Evolutionary conservation across 2,888 invertebrate genomes (phyloP), one percentile per base, ranked within the genome.

Genomic region (Exephanes ischioxanthus): DNA sequence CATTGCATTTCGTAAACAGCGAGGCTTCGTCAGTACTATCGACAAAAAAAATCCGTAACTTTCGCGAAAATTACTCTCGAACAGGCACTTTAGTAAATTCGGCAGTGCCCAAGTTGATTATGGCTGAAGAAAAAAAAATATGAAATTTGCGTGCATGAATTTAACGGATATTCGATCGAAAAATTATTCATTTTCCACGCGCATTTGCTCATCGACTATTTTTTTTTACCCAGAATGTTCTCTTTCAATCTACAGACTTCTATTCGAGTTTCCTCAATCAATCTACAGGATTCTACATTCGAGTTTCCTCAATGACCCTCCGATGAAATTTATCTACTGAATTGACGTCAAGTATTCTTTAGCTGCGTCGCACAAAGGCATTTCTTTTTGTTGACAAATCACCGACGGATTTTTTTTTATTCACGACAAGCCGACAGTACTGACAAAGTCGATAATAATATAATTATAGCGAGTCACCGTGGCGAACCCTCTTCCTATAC

Each of bases 51-150:
- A 78, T 77, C 19, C 76, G 75, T 76, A 48, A 67, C 22, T 14
- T 30, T 72, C 76, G 51, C 58, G 53, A 80, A 26, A 76, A 89
- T 89, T 89, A 86, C 88, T 85, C 89, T 90, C 90, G 89, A 89
- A 90, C 91, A 93, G 93, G 93, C 93, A 93, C 92, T 93, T 87
- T 91, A 88, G 91, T 63, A 70, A 77, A 80, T 45, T 58, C 77
- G 84, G 61, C 87, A 89, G 86, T 88, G 58, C 87, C 84, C 84
- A 85, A 87, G 86, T 89, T 86, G 58, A 33, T 73, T 71, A 19
- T 30, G 51, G 7, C n/a, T 16, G 33, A 9, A 9, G 22, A 48
- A 79, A 30, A 76, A 76, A 66, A n/a, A 3, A 45, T 75, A 45
- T 75, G 22, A n/a, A 16, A 51, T 51, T 51, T 6, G n/a, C 16